Conservation (phyloP, 2,888 invertebrate species). For the Andrena marginata region DNA sequence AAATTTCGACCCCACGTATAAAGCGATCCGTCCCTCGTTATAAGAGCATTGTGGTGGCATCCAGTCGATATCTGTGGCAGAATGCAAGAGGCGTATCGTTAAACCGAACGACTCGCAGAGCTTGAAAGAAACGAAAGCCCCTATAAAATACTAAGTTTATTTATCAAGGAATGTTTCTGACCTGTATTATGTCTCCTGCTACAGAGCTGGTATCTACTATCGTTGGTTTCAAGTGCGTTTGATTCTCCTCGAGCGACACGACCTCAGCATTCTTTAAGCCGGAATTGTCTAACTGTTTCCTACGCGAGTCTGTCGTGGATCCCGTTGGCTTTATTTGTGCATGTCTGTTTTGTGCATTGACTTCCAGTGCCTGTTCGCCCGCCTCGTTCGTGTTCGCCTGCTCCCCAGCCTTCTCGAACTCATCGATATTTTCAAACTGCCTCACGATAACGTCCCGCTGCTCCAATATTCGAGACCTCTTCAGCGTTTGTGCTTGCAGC, state of each 20-base stretch:
- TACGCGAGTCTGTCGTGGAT: constrained; percentile 31
- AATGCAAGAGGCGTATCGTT: background rate
- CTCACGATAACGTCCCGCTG: constrained; percentile 85
- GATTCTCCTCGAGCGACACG: constrained; percentile 76
- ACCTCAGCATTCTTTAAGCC: constrained; percentile 66
- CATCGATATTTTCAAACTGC: constrained; percentile 71
- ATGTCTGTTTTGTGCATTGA: constrained; percentile 37
- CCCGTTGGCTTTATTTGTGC: constrained; percentile 33
- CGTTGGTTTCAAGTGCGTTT: constrained; percentile 87
- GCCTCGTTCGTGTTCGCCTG: constrained; percentile 23
- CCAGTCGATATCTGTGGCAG: constrained; percentile 87
- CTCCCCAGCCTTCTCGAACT: constrained; percentile 50
- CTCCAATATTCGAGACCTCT: constrained; percentile 86
- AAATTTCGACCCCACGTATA: constrained; percentile 96
- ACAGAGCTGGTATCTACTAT: constrained; percentile 88
- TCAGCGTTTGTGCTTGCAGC: constrained; percentile 88
- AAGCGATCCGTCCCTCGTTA: constrained; percentile 90
- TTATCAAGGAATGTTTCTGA: constrained; percentile 74
- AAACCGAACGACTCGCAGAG: background rate
- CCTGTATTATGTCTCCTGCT: constrained; percentile 88
- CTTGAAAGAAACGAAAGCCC: too few relatives aligned
- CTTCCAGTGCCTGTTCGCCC: constrained; percentile 20
- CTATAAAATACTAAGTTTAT: background rate
- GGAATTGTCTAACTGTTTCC: constrained; percentile 48
- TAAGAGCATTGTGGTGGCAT: constrained; percentile 92